phyloP scores from a whole-genome alignment of 2,797 vertebrate species.

The Cygnus olor region DNA sequence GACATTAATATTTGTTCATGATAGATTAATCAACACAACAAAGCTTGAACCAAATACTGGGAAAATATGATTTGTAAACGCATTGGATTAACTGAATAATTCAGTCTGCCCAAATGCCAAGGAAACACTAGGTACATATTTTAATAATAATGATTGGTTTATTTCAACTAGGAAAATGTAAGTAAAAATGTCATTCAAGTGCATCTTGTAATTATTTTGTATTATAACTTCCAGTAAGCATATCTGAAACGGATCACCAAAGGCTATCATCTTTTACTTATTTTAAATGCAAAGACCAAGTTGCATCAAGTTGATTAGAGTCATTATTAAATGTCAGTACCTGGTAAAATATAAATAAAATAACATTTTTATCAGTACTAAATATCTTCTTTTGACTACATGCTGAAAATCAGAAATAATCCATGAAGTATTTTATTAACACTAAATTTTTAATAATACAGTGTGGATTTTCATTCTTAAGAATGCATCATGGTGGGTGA shows the following conservation, averaged over 20 bases:
- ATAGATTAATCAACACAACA: background rate
- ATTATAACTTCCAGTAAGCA: background rate
- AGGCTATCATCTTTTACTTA: background rate
- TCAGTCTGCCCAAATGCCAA: background rate
- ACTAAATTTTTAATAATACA: background rate
- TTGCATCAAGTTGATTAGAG: background rate
- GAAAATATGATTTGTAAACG: background rate
- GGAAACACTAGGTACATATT: background rate
- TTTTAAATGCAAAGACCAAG: background rate
- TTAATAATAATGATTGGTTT: background rate
- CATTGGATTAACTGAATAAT: background rate
- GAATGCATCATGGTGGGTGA: background rate
- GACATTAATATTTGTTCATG: background rate
- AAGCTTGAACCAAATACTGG: background rate
- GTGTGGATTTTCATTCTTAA: constrained; percentile 3
- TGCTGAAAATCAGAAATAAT: background rate
- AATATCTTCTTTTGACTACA: background rate
- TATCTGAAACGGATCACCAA: background rate
- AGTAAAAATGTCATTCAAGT: background rate
- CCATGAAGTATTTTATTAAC: background rate
- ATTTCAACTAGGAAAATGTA: background rate
- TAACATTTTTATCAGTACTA: background rate
- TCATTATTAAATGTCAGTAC: background rate
- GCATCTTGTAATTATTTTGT: background rate
- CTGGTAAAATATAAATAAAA: background rate